phyloP scores from a whole-genome alignment of 1,140 invertebrate genomes.

The Mamestra configurata region DNA sequence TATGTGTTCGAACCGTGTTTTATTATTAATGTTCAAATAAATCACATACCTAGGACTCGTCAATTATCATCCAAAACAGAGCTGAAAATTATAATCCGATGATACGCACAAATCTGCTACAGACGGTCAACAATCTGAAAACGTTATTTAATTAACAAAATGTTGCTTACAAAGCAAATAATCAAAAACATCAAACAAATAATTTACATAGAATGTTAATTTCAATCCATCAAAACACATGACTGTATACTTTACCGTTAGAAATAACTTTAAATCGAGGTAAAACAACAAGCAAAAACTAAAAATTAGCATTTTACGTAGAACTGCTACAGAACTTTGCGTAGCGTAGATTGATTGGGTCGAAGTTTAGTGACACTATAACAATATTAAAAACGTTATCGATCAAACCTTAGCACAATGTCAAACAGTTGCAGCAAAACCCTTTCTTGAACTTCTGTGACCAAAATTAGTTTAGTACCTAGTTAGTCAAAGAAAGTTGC shows the following conservation, averaged over 20 bases:
- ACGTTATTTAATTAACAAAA: neutral
- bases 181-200: neutral
- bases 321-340: constrained; percentile 1
- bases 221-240: constrained; percentile 20
- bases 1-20: neutral
- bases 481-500: too few species aligned
- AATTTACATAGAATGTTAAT: constrained; percentile 1
- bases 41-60: neutral
- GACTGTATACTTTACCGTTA: neutral
- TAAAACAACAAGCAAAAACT: neutral
- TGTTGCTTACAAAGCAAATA: too few species aligned
- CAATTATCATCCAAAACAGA: neutral
- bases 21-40: neutral
- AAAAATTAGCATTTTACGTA: neutral
- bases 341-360: constrained; percentile 13
- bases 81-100: neutral
- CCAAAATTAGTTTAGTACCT: too few species aligned
- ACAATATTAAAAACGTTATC: constrained; percentile 32
- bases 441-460: too few species aligned
- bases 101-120: neutral
- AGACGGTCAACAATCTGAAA: neutral
- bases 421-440: neutral
- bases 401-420: constrained; percentile 3
- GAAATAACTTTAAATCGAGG: constrained; percentile 2
- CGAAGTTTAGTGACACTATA: neutral